Evolutionary conservation across 2,797 vertebrate species (phyloP), one percentile per base, ranked within the genome.

Genomic region (Macropodus opercularis): DNA sequence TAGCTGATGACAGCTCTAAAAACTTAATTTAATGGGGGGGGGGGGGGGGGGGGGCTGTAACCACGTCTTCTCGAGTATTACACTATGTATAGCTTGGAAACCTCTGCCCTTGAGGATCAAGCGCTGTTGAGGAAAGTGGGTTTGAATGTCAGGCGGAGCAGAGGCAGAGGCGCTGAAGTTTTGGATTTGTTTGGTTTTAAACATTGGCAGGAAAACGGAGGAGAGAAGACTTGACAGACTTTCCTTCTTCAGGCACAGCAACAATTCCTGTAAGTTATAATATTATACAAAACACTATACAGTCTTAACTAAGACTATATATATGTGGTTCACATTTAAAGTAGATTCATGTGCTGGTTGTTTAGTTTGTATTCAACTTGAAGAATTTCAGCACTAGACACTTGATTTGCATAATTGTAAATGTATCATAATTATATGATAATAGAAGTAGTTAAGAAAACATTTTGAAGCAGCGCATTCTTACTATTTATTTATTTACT

Each of bases 1-100:
- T 23, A 35, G 61, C 46, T 57, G 11, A 0, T 57, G 51, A 24
- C 76, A 21, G 39, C 60, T 60, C 46, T 17, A 51, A 29, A 15
- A 48, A 48, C 43, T 58, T 39, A 49, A 58, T 76, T 71, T 56
- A 9, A 17, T 29, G 12, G 3, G 17, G 44, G 66, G 22, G 1
- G 41, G 46, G 65, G 17, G 17, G 12, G 3, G 17, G 44, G 66
- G 22, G 1, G 41, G 46, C 67, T 21, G 17, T 66, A 63, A 72
- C 1, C 18, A 2, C 63, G 1, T 24, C 15, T 17, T 23, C 27
- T 47, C 43, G 22, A 32, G 13, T 53, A 48, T 26, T 21, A 50
- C 42, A 42, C 74, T 77, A 83, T 73, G 76, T 78, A 27, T 82
- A 82, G 79, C 77, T 68, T 15, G 71, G 71, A 42, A 47, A 24